Evolutionary conservation across 2,797 vertebrate species (phyloP).

Genomic region (Aselliscus stoliczkanus): DNA sequence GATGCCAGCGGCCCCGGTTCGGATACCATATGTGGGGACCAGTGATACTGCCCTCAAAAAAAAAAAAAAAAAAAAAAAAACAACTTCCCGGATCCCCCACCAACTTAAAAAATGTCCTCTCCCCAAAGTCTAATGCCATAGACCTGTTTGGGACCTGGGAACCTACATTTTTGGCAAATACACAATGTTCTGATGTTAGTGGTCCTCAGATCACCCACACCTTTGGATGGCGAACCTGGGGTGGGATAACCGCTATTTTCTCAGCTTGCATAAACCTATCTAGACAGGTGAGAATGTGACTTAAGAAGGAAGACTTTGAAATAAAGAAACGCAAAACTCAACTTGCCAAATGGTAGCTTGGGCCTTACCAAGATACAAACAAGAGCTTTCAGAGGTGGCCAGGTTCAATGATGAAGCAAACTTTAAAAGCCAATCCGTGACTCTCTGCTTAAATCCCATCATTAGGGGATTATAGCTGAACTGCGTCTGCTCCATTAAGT

Average conservation of each 20-base stretch:
- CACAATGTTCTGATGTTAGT: background rate
- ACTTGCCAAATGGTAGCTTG: background rate
- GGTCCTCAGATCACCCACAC: background rate
- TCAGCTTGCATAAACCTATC: background rate
- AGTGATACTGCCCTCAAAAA: too few relatives aligned
- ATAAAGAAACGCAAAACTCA: constrained; percentile 1
- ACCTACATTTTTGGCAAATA: background rate
- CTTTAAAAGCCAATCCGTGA: constrained; percentile 27
- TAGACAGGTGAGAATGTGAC: background rate
- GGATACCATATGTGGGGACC: too few relatives aligned
- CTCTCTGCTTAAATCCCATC: constrained; percentile 37
- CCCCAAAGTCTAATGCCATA: background rate
- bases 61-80: too few relatives aligned
- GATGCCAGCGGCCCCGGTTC: too few relatives aligned
- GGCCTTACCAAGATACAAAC: constrained; percentile 1
- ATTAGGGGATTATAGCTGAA: constrained; percentile 42
- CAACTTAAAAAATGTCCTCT: background rate
- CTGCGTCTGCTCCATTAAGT: background rate
- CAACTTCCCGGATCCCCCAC: background rate
- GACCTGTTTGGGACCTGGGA: background rate
- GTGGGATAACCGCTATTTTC: background rate
- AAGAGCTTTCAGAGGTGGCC: background rate
- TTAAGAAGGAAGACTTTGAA: background rate
- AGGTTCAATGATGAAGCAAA: constrained; percentile 42
- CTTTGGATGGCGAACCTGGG: background rate